Conservation (phyloP, 1,140 invertebrate species). For the Drosophila teissieri region DNA sequence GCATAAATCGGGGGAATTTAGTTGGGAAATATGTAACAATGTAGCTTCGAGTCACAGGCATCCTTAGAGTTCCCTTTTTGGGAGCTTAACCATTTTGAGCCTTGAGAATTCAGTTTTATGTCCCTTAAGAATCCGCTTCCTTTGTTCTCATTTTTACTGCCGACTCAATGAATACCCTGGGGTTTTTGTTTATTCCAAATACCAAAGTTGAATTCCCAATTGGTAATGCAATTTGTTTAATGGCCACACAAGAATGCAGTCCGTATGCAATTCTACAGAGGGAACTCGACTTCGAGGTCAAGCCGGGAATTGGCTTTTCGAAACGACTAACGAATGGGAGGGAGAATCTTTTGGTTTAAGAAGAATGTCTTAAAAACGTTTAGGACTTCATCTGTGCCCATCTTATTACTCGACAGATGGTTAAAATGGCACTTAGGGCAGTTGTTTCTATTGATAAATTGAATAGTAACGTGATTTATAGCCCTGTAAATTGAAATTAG, state of each 20-base stretch:
- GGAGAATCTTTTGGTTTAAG: conserved; percentile 11
- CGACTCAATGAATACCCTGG: conserved; percentile 27
- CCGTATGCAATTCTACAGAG: conserved; percentile 53
- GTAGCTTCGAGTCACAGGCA: not conserved
- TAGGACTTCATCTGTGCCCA: conserved; percentile 1
- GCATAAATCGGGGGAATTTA: not conserved
- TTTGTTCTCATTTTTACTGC: not conserved
- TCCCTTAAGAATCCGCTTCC: conserved; percentile 13
- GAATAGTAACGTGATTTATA: not conserved
- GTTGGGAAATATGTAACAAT: not conserved
- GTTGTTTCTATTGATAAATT: not conserved
- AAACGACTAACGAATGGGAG: conserved; percentile 16
- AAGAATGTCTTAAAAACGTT: conserved; percentile 4
- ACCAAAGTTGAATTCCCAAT: conserved; percentile 44
- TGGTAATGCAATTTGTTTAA: conserved; percentile 65
- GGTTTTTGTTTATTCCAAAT: conserved; percentile 32
- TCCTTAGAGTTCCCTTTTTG: not conserved
- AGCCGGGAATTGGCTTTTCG: conserved; percentile 22
- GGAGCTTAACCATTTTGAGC: not conserved
- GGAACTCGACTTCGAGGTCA: conserved; percentile 27
- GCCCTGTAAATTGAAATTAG: too few relatives aligned
- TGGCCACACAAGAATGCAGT: conserved; percentile 56
- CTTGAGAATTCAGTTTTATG: not conserved
- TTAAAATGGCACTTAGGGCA: too few relatives aligned
- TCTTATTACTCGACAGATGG: not conserved